These are phyloP conservation scores for Microctenopoma steveboyesi DNA, from an alignment of 2,797 vertebrate species.

Conservation along the genomic window DNA sequence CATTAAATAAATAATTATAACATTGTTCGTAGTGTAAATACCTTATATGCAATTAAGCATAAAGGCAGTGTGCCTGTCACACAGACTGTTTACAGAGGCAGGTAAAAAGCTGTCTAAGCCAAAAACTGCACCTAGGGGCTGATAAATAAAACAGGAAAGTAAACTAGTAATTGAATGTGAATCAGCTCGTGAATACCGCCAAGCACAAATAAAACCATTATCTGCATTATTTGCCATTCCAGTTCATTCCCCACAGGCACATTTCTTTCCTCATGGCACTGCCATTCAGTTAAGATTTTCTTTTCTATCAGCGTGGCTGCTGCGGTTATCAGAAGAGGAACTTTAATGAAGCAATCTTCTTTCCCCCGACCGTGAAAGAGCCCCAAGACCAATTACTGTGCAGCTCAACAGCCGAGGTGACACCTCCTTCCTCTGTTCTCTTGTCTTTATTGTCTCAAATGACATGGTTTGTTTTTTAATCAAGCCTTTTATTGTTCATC, in stretches of 20 bases:
- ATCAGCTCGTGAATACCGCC: slow-evolving; percentile 52
- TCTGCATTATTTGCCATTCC: slow-evolving; percentile 67
- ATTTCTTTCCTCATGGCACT: slow-evolving; percentile 50
- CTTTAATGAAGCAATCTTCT: slow-evolving; percentile 85
- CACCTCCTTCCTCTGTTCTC: slow-evolving; percentile 70
- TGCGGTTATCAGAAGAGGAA: slow-evolving; percentile 78
- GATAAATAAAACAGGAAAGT: slow-evolving; percentile 61
- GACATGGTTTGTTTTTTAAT: slow-evolving; percentile 77
- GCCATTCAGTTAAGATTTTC: slow-evolving; percentile 73
- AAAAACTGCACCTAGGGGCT: slow-evolving; percentile 46
- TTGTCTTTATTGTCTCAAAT: slow-evolving; percentile 71
- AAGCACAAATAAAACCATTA: slow-evolving; percentile 74
- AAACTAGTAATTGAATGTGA: slow-evolving; percentile 65
- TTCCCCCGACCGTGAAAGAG: slow-evolving; percentile 77
- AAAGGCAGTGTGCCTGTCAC: slow-evolving; percentile 17
- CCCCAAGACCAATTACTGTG: slow-evolving; percentile 79
- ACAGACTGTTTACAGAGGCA: slow-evolving; percentile 34
- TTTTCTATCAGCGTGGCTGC: slow-evolving; percentile 65
- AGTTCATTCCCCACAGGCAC: slow-evolving; percentile 53
- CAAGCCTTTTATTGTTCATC: slow-evolving; percentile 75
- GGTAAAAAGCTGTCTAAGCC: slow-evolving; percentile 47
- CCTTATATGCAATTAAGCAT: not conserved
- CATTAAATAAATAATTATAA: not conserved
- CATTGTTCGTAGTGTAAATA: not conserved
- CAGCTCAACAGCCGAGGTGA: slow-evolving; percentile 68